A percentile compares a stretch with the other conserved stretches of the same genome.
Evolutionary conservation across 2,888 invertebrate genomes (phyloP).

Genomic region (Scelioninae gen. 1): DNA sequence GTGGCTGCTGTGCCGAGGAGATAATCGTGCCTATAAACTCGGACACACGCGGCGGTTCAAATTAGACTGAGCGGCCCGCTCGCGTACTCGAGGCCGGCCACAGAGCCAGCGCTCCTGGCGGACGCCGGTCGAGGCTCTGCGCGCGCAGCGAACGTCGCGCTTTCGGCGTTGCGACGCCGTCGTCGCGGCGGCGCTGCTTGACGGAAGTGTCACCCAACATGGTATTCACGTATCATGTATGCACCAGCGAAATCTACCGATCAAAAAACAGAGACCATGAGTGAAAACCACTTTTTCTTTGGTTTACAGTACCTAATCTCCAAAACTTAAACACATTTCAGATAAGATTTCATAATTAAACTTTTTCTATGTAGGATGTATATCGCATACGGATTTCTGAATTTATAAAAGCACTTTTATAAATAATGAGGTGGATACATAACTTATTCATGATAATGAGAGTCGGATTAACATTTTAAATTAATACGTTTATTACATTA

Average conservation of each 20-base stretch:
- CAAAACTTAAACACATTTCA: not conserved
- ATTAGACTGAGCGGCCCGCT: slow-evolving; percentile 84
- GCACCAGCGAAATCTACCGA: slow-evolving; percentile 77
- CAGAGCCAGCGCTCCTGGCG: slow-evolving; percentile 83
- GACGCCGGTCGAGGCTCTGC: slow-evolving; percentile 83
- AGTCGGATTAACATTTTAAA: too few relatives aligned
- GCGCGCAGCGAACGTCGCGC: slow-evolving; percentile 78
- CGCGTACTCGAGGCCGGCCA: slow-evolving; percentile 83
- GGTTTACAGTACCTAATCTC: slow-evolving; percentile 10
- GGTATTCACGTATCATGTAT: slow-evolving; percentile 77
- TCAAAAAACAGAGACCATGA: slow-evolving; percentile 75
- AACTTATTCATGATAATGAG: too few relatives aligned
- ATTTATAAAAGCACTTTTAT: too few relatives aligned
- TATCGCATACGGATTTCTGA: too few relatives aligned
- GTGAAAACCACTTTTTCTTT: slow-evolving; percentile 69
- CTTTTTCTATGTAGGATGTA: too few relatives aligned
- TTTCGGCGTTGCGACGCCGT: slow-evolving; percentile 69
- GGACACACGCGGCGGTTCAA: slow-evolving; percentile 84
- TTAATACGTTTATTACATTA: too few relatives aligned
- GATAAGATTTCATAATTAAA: not conserved
- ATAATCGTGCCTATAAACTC: slow-evolving; percentile 80
- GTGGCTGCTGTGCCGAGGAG: slow-evolving; percentile 72
- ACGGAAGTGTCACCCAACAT: slow-evolving; percentile 69
- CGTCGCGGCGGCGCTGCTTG: slow-evolving; percentile 70
- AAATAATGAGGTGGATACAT: too few relatives aligned